These are phyloP conservation scores for Vicugna pacos DNA, from an alignment of 2,113 vertebrate species.

Conservation along the genomic window DNA sequence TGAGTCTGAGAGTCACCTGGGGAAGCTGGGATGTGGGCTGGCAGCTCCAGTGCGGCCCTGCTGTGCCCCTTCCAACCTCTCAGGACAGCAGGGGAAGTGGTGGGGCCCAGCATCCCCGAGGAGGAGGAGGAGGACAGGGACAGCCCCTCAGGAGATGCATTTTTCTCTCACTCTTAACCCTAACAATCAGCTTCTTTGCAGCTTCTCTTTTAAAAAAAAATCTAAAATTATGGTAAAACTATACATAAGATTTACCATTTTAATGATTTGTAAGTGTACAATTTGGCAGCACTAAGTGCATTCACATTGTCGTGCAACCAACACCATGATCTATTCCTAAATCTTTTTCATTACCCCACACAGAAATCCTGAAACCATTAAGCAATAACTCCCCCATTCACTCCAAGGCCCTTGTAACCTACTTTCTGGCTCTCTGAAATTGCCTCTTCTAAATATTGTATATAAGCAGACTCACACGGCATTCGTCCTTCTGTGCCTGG, in stretches of 20 bases:
- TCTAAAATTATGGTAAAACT: not conserved
- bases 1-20: not conserved
- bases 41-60: not conserved
- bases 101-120: not conserved
- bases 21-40: not conserved
- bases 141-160: not conserved
- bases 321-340: not conserved
- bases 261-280: not conserved
- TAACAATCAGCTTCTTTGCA: not conserved
- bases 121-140: not conserved
- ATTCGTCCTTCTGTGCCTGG: not conserved
- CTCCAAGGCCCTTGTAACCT: not conserved
- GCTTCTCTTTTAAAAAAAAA: not conserved
- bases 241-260: not conserved
- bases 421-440: not conserved
- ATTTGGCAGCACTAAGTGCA: not conserved
- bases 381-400: not conserved
- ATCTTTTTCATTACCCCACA: not conserved
- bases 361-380: not conserved
- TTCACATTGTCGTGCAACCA: not conserved
- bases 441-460: not conserved
- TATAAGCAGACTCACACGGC: not conserved
- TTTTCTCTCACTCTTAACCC: not conserved
- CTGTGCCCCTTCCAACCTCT: not conserved
- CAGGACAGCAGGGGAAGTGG: accelerated